These are phyloP conservation scores for Drosophila picticornis DNA, from an alignment of 2,888 invertebrate genomes.

Conservation along the genomic window DNA sequence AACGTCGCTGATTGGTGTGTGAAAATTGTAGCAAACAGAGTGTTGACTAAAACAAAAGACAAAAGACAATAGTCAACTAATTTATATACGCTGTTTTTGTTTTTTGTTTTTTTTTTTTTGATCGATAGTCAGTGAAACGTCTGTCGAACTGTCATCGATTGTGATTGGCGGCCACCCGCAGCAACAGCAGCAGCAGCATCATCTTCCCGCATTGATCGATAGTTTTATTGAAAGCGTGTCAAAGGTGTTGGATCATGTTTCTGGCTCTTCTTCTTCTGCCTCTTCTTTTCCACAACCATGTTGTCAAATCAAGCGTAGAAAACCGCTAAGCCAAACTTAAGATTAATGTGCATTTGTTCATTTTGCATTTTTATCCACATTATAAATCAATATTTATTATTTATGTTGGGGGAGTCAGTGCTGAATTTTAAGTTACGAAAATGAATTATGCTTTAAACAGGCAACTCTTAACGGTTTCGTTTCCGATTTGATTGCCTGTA, in stretches of 20 bases:
- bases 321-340: not conserved
- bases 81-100: slow-evolving; percentile 45
- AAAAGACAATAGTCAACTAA: slow-evolving; percentile 30
- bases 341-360: slow-evolving; percentile 15
- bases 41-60: not conserved
- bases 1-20: slow-evolving; percentile 75
- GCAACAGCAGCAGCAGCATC: not conserved
- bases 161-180: slow-evolving; percentile 45
- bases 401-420: not conserved
- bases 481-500: not conserved
- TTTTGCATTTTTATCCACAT: slow-evolving; percentile 5
- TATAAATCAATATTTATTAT: not conserved
- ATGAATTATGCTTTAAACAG: not conserved
- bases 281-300: not conserved
- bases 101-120: slow-evolving; percentile 34
- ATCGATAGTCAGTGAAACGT: slow-evolving; percentile 61
- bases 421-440: not conserved
- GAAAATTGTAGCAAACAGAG: slow-evolving; percentile 63
- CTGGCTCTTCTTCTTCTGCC: not conserved
- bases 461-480: not conserved
- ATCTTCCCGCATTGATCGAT: slow-evolving; percentile 33
- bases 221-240: slow-evolving; percentile 46
- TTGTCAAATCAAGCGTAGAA: slow-evolving; percentile 16
- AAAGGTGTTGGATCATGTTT: slow-evolving; percentile 42
- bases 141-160: slow-evolving; percentile 40